phyloP scores from a whole-genome alignment of 2,888 invertebrate species.

The Sinelater perroti region DNA sequence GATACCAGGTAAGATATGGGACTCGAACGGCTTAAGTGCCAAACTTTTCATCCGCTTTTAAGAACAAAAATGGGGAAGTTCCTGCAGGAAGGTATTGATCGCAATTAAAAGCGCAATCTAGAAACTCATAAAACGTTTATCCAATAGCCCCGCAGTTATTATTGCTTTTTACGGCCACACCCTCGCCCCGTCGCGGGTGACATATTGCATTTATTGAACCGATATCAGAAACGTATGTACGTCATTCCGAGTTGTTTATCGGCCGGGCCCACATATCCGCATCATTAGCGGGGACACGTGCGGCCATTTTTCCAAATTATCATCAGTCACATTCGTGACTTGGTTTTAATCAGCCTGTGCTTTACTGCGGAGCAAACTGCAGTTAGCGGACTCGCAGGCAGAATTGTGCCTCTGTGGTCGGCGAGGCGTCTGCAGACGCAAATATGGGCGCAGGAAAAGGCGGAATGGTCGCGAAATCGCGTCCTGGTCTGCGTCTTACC shows the following conservation, averaged over 20 bases:
- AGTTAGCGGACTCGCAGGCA: too few species aligned
- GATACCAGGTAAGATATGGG: too few species aligned
- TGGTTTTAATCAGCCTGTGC: constrained; percentile 7
- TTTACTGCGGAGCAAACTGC: too few species aligned
- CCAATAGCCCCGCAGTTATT: constrained; percentile 33
- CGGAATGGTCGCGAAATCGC: too few species aligned
- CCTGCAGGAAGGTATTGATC: constrained; percentile 32
- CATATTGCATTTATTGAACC: constrained; percentile 38
- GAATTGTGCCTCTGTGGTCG: too few species aligned
- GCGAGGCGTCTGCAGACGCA: too few species aligned
- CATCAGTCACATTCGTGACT: constrained; percentile 4
- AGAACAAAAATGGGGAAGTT: constrained; percentile 22
- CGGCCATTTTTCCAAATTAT: constrained; percentile 17
- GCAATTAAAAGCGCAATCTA: constrained; percentile 37
- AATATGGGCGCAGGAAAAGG: too few species aligned
- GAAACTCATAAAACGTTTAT: constrained; percentile 38
- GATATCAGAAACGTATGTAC: constrained; percentile 34
- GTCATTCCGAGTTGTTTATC: constrained; percentile 33
- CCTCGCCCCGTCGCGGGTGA: constrained; percentile 28
- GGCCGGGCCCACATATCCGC: constrained; percentile 13
- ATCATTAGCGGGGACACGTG: constrained; percentile 20
- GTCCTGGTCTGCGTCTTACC: too few species aligned
- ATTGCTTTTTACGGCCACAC: constrained; percentile 37
- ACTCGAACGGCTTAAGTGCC: too few species aligned
- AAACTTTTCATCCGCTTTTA: too few species aligned